Percentiles rank a stretch among this genome's conserved stretches.
Evolutionary conservation across 1,140 invertebrate species (phyloP).

Genomic region (Diuraphis noxia): DNA sequence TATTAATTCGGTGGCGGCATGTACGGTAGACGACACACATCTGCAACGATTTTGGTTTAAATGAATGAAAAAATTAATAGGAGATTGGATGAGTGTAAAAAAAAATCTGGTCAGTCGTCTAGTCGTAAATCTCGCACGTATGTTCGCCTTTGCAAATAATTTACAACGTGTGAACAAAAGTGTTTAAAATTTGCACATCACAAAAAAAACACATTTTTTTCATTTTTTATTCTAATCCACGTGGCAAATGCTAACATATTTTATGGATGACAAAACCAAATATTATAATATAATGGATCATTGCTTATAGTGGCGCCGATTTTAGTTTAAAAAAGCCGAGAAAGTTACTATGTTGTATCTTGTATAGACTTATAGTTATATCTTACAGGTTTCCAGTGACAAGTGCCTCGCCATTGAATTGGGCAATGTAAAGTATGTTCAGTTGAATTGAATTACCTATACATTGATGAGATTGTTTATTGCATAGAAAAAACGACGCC

Average conservation of each 20-base stretch:
- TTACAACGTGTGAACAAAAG: background rate
- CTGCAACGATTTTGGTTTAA: slow-evolving; percentile 26
- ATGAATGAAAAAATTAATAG: slow-evolving; percentile 22
- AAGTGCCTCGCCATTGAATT: too few species aligned
- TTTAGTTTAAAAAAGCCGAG: background rate
- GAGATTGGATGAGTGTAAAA: background rate
- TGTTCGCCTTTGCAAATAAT: background rate
- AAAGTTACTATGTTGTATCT: background rate
- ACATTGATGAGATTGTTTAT: too few species aligned
- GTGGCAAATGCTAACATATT: background rate
- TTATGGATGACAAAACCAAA: background rate
- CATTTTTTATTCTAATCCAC: background rate
- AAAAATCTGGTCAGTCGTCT: background rate
- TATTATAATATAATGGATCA: background rate
- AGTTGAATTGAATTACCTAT: too few species aligned
- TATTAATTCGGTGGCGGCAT: background rate
- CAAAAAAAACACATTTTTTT: background rate
- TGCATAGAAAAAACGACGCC: too few species aligned
- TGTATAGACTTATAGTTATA: too few species aligned
- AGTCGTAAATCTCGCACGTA: background rate
- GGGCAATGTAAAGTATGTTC: too few species aligned
- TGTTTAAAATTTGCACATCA: background rate
- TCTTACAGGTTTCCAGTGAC: too few species aligned
- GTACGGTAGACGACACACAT: background rate
- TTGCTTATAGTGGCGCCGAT: too few species aligned